Percentiles rank a stretch among this genome's conserved stretches.
These are phyloP conservation scores for Notodromas monacha DNA, from an alignment of 2,888 invertebrate genomes.

Conservation along the genomic window DNA sequence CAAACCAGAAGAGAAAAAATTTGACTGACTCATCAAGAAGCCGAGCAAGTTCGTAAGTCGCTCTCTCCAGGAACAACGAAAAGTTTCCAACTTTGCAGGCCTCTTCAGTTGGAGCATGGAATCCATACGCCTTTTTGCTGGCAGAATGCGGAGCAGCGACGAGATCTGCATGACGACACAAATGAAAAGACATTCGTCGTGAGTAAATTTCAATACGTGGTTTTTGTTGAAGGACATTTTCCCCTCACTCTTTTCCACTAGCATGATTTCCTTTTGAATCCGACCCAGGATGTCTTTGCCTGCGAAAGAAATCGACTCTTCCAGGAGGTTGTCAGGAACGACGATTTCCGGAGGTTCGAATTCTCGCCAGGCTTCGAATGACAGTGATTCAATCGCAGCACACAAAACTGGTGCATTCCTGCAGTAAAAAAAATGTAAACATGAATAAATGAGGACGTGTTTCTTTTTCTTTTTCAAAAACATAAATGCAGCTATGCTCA, in stretches of 20 bases:
- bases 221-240: not conserved
- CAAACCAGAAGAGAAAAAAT: not conserved
- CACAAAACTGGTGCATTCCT: not conserved
- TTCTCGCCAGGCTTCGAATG: not conserved
- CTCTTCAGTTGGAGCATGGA: not conserved
- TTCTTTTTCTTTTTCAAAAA: too few species aligned
- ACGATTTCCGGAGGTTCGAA: not conserved
- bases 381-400: not conserved
- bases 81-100: not conserved
- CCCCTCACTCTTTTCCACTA: not conserved
- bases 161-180: conserved; percentile 1
- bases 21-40: not conserved
- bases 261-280: not conserved
- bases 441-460: too few species aligned
- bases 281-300: not conserved
- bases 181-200: not conserved
- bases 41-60: not conserved
- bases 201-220: not conserved
- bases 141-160: not conserved
- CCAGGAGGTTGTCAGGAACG: not conserved
- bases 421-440: not conserved
- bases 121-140: not conserved
- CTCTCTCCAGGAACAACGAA: not conserved
- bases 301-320: not conserved
- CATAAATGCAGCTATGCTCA: too few species aligned